Evolutionary conservation across 2,888 invertebrate species (phyloP).

Genomic region (Gerris lacustris): DNA sequence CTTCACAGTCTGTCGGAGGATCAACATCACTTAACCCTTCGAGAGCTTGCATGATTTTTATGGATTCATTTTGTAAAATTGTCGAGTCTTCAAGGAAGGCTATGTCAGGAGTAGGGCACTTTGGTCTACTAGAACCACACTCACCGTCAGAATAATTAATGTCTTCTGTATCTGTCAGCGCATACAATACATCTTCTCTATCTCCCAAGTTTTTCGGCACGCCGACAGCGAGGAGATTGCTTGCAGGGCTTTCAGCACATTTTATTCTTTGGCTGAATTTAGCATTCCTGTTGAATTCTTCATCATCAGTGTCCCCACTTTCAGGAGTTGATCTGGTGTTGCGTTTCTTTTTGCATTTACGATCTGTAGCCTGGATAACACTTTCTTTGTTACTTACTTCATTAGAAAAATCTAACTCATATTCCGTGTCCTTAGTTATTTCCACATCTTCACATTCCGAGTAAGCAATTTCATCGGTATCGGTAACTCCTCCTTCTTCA

Average conservation of each 20-base stretch:
- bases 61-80: conserved; percentile 30
- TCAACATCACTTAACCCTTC: conserved; percentile 32
- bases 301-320: neutral
- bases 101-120: conserved; percentile 27
- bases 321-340: neutral
- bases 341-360: neutral
- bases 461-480: conserved; percentile 38
- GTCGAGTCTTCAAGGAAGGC: conserved; percentile 33
- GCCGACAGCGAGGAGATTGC: neutral
- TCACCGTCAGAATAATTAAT: neutral
- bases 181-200: neutral
- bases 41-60: conserved; percentile 20
- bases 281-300: neutral
- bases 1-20: conserved; percentile 44
- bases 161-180: neutral
- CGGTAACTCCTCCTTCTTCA: conserved; percentile 33
- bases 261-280: neutral
- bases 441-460: conserved; percentile 34
- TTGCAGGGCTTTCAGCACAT: neutral
- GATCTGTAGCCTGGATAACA: conserved; percentile 7
- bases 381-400: conserved; percentile 26
- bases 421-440: conserved; percentile 31
- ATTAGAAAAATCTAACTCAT: conserved; percentile 27
- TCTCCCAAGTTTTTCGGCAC: neutral
- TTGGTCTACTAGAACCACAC: neutral